Conservation (phyloP, 2,797 vertebrate genomes). For the Buphagus erythrorhynchus region DNA sequence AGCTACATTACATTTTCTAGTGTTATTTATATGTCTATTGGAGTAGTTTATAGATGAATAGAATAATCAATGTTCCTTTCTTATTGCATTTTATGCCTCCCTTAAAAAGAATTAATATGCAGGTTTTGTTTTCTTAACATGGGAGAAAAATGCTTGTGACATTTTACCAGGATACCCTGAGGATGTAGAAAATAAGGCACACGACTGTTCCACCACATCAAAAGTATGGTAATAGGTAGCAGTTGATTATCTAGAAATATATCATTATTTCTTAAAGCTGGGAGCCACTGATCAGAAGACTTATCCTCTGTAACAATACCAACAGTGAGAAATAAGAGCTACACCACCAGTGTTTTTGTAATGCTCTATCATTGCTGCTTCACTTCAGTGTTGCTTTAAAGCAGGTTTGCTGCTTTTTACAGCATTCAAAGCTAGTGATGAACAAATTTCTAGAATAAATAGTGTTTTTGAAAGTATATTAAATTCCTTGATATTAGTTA, state of each 20-base stretch:
- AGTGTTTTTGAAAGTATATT: background rate
- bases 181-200: conserved; percentile 28
- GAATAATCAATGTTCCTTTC: conserved; percentile 2
- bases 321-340: background rate
- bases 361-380: background rate
- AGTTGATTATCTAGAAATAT: conserved; percentile 29
- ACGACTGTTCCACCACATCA: conserved; percentile 8
- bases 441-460: background rate
- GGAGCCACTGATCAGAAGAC: background rate
- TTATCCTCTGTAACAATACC: background rate
- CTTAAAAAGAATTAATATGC: conserved; percentile 22
- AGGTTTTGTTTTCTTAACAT: conserved; percentile 29
- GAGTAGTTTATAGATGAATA: background rate
- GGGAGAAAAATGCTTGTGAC: conserved; percentile 17
- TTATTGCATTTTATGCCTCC: background rate
- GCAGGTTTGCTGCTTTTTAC: background rate
- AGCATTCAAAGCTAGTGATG: background rate
- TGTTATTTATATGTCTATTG: conserved; percentile 7
- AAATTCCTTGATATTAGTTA: background rate
- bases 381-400: background rate
- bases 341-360: background rate
- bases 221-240: conserved; percentile 40
- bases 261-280: conserved; percentile 20
- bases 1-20: background rate
- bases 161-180: conserved; percentile 36